Conservation (phyloP, 2,797 vertebrate genomes). For the Molossus molossus region DNA sequence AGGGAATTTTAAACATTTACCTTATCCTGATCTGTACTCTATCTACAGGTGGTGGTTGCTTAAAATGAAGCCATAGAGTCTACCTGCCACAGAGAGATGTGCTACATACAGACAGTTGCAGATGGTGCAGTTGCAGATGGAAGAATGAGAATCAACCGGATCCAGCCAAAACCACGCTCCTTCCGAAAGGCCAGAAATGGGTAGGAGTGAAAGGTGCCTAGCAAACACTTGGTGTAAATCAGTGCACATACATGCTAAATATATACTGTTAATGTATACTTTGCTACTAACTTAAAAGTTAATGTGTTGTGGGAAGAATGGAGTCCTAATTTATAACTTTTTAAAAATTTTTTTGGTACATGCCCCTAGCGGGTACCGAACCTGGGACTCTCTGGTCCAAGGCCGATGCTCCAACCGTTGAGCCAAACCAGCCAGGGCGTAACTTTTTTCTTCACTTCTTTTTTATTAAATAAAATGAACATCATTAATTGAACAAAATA, state of each 20-base stretch:
- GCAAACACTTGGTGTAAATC: neutral
- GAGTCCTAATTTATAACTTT: neutral
- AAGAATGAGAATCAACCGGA: neutral
- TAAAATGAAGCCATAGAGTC: neutral
- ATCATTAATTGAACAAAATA: neutral
- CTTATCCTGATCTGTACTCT: neutral
- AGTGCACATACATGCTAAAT: neutral
- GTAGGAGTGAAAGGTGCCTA: neutral
- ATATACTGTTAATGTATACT: neutral
- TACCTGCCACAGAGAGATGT: neutral
- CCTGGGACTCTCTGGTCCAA: too few relatives aligned
- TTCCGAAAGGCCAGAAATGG: neutral
- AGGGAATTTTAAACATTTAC: neutral
- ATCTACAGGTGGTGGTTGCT: neutral
- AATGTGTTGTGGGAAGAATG: neutral
- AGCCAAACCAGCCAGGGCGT: too few relatives aligned
- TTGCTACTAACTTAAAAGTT: conserved; percentile 21
- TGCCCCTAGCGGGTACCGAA: too few relatives aligned
- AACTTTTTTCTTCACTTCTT: neutral
- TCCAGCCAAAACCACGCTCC: neutral
- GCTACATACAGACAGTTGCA: neutral
- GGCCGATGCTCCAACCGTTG: too few relatives aligned
- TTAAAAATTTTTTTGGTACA: neutral
- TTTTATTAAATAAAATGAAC: neutral
- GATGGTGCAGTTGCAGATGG: neutral